Conservation (phyloP, 2,888 invertebrate genomes). For the Gisinianus flammeolus region DNA sequence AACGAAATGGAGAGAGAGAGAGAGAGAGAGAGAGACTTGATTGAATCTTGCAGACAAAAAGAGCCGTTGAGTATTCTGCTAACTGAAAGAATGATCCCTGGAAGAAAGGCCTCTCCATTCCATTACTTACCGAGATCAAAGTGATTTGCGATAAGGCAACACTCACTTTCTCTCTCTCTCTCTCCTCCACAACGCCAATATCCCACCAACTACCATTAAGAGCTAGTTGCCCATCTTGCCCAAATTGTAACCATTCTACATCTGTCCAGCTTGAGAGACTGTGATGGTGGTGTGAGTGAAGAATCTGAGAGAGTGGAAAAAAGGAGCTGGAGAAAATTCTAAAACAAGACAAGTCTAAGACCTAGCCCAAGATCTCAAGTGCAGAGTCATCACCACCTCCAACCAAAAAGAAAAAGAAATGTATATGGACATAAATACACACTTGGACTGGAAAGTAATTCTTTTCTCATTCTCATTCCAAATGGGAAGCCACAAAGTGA, state of each 20-base stretch:
- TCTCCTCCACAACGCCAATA: not conserved
- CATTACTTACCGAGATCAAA: conserved; percentile 23
- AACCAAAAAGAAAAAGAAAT: not conserved
- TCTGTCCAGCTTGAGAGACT: not conserved
- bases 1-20: not conserved
- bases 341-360: conserved; percentile 4
- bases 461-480: too few species aligned
- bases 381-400: not conserved
- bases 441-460: too few species aligned
- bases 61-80: conserved; percentile 30
- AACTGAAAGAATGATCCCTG: conserved; percentile 28
- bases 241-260: conserved; percentile 22
- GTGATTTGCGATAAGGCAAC: conserved; percentile 31
- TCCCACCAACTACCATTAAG: not conserved
- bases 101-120: conserved; percentile 17
- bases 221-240: conserved; percentile 13
- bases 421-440: too few species aligned
- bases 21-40: conserved; percentile 30
- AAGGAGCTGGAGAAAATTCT: not conserved
- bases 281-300: too few species aligned
- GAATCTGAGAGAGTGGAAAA: not conserved
- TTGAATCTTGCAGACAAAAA: conserved; percentile 35
- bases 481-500: too few species aligned
- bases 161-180: too few species aligned
- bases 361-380: conserved; percentile 11